Base-by-base conservation (phyloP, 2,888 invertebrate genomes). In the Pogonocherus hispidulus region DNA sequence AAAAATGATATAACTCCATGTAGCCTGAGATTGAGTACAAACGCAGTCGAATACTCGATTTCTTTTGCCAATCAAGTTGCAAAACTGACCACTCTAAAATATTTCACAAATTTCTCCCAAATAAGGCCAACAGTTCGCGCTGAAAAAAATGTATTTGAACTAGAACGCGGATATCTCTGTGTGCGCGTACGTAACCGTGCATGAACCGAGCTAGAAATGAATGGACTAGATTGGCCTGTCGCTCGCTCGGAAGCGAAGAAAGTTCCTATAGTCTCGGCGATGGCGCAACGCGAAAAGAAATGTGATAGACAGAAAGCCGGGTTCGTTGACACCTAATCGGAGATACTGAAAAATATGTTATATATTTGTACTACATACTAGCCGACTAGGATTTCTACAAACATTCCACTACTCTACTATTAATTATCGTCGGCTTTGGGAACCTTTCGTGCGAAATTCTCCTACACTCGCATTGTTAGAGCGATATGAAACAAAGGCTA, bases 241-340 rank as follows among this genome's bases (percentile, higher is more conserved):
- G 16, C 3, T 19, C 41, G 49, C 52, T 23, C 62, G 20, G 56
- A 35, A 60, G 59, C 63, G 49, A 76, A 77, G 78, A 78, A 78
- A 78, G 78, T 78, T 67, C 44, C 35, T 35, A n/a, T n/a, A n/a
- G n/a, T 46, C 54, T 51, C 47, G 54, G 8, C 76, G 82, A 69
- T 88, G 88, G 85, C 85, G 85, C 82, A 87, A 88, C 55, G 71
- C 78, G 80, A 82, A 87, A 88, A 88, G 88, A 88, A 88, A 88
- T 87, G 86, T 79, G 81, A 85, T 75, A 77, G 79, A 84, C 84
- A 84, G 87, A 87, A 86, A 87, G 88, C 71, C 65, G 86, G 86
- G 85, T 84, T 83, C 83, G 85, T 73, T 79, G 79, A 79, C 79
- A 71, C 72, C 63, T 57, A 47, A 27, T 27, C 14, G 47, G 63